Percentiles rank a stretch among this genome's conserved stretches.
phyloP scores from a whole-genome alignment of 2,888 invertebrate genomes.

The Dynastes maya region DNA sequence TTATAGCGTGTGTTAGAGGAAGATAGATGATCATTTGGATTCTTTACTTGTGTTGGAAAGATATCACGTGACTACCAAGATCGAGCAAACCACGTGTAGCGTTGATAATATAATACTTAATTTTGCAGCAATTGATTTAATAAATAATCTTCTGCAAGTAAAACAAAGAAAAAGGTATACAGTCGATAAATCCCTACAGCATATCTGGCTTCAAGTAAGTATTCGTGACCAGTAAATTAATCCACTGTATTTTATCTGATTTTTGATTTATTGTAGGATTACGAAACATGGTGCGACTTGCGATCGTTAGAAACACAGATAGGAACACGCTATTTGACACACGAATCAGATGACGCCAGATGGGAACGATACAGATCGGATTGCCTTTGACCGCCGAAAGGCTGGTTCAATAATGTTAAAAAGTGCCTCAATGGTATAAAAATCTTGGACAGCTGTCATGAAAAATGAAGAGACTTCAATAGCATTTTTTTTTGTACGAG shows the following conservation, averaged over 20 bases:
- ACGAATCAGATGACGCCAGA: slow-evolving; percentile 93
- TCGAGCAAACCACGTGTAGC: background rate
- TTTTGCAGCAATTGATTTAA: slow-evolving; percentile 94
- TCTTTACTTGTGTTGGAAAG: too few relatives aligned
- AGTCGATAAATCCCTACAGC: slow-evolving; percentile 95
- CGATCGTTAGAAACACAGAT: slow-evolving; percentile 85
- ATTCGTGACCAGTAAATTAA: background rate
- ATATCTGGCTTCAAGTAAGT: slow-evolving; percentile 94
- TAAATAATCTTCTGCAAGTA: slow-evolving; percentile 97
- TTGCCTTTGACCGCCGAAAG: slow-evolving; percentile 70
- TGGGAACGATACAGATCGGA: slow-evolving; percentile 78
- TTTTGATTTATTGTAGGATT: slow-evolving; percentile 75
- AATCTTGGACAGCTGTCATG: slow-evolving; percentile 58
- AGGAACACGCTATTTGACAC: slow-evolving; percentile 88
- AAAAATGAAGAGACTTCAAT: slow-evolving; percentile 31
- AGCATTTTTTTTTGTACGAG: slow-evolving; percentile 37
- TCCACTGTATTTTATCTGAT: too few relatives aligned
- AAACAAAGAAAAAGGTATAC: slow-evolving; percentile 95
- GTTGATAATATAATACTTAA: slow-evolving; percentile 47
- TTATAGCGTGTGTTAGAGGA: too few relatives aligned
- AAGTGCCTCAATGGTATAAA: slow-evolving; percentile 68
- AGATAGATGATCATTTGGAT: too few relatives aligned
- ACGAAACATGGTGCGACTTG: slow-evolving; percentile 95
- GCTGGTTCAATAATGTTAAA: slow-evolving; percentile 71
- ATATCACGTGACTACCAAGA: too few relatives aligned